Evolutionary conservation across 2,797 vertebrate species (phyloP), one percentile per base, ranked within the genome.

Genomic region (Pangasius mekongensis): DNA sequence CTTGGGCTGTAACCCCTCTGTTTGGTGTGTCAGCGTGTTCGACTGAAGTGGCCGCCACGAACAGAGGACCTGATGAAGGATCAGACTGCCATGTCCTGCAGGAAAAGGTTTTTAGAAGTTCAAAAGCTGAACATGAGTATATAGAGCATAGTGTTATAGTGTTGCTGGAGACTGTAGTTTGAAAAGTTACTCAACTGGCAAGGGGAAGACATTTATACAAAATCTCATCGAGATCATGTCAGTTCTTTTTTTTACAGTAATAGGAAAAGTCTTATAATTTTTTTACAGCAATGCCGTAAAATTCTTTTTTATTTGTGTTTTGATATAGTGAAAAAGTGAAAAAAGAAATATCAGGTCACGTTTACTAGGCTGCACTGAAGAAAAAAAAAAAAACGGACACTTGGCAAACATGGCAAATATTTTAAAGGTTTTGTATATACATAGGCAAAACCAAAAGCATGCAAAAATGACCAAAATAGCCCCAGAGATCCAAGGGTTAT

Each of bases 61-160:
- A 94, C n/a, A 95, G 91, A 0, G 95, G 93, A 5, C 96, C 95
- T 0, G 90, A 91, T 86, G 94, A 92, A 0, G 95, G 92, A 87
- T 97, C 96, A 0, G 93, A 87, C 89, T 95, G 94, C 96, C 97
- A 97, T 8, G 90, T 95, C 92, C 97, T 97, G 91, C 47, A 85
- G 52, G 80, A 80, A 85, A 27, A 84, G 27, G 81, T 73, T 54
- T 54, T 27, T 47, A 62, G 58, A n/a, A 47, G 83, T 52, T 87
- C n/a, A 58, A 20, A 77, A 62, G 27, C 27, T n/a, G 30, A 52
- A 20, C 36, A 71, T 71, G 36, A 71, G 36, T 39, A 3, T 39
- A 39, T 3, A 22, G 33, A 5, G n/a, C 64, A 33, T 54, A 24
- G 47, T 43, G 39, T 33, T 71, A 58, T 49, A 52, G 11, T 76